A percentile compares a stretch with the other conserved stretches of the same genome.
phyloP scores from a whole-genome alignment of 2,113 vertebrate species.

The Notothenia coriiceps region DNA sequence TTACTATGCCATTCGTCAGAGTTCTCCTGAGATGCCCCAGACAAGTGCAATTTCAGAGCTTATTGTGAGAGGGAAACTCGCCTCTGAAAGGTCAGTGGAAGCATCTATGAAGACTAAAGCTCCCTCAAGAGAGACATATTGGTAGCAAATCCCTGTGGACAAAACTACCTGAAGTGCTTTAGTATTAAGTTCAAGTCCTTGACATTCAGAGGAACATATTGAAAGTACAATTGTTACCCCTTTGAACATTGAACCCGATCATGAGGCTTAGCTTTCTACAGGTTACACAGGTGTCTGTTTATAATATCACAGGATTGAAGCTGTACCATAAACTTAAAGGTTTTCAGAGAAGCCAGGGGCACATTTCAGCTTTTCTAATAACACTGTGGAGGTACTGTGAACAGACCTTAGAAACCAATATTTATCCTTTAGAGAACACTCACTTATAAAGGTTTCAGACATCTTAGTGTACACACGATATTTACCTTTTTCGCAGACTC shows the following conservation, averaged over 20 bases:
- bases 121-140: conserved; percentile 34
- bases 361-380: not conserved
- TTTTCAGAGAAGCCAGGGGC: not conserved
- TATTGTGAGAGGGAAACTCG: conserved; percentile 35
- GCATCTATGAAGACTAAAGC: conserved; percentile 34
- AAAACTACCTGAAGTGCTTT: conserved; percentile 9
- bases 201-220: conserved; percentile 49
- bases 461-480: not conserved
- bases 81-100: conserved; percentile 49
- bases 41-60: conserved; percentile 51
- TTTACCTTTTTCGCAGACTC: conserved; percentile 97
- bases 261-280: conserved; percentile 7
- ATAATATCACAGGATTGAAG: not conserved
- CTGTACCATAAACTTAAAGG: not conserved
- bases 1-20: conserved; percentile 51
- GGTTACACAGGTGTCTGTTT: not conserved
- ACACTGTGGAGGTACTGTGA: not conserved
- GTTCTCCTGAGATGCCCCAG: conserved; percentile 21
- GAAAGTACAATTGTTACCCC: not conserved
- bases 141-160: conserved; percentile 34
- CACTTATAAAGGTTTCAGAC: not conserved
- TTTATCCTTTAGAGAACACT: not conserved
- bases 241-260: conserved; percentile 13
- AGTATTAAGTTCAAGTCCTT: conserved; percentile 37
- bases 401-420: not conserved